Base-by-base conservation (phyloP, 2,888 invertebrate genomes). In the Atethmia centrago region DNA sequence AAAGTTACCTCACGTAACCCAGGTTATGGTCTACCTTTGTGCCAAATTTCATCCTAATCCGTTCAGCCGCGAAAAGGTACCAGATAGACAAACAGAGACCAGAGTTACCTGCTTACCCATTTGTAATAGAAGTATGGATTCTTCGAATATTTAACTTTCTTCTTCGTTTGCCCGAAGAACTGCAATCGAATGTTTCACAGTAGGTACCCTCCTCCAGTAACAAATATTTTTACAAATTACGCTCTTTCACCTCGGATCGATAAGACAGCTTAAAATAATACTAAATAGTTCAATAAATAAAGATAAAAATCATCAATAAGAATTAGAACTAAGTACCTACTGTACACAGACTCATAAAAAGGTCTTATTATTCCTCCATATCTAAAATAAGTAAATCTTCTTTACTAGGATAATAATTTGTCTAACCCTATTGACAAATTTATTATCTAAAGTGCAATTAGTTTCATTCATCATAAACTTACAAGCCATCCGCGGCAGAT, bases 391-490 rank as follows among this genome's bases (percentile, higher is more conserved):
- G 16, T 31, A 64, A 65, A 72, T 55, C 71, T 25, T 58, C 67
- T 58, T 55, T 4, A 36, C 45, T 49, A 5, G 8, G 12, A 70
- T 49, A 63, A 51, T 67, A 73, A 81, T 68, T 81, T 67, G 69
- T 64, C 25, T 74, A 69, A 69, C 84, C 75, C 85, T 82, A 73
- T 16, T 66, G 70, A 74, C 61, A 71, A 82, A 82, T 79, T 82
- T 65, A 77, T 58, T 76, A 82, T 80, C 80, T 65, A 64, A 74
- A 80, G 65, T 63, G 83, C 78, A 85, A 85, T 85, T 85, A 80
- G 71, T 80, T 83, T 80, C 72, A 83, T 85, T 85, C 83, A 85
- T 85, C 83, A 83, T 85, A 85, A 85, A 80, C 65, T 71, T 79
- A 78, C 68, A 62, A 73, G 77, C 51, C 66, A 77, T 82, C 71